Evolutionary conservation across 1,140 invertebrate species (phyloP), one percentile per base, ranked within the genome.

Genomic region (Onthophagus taurus): DNA sequence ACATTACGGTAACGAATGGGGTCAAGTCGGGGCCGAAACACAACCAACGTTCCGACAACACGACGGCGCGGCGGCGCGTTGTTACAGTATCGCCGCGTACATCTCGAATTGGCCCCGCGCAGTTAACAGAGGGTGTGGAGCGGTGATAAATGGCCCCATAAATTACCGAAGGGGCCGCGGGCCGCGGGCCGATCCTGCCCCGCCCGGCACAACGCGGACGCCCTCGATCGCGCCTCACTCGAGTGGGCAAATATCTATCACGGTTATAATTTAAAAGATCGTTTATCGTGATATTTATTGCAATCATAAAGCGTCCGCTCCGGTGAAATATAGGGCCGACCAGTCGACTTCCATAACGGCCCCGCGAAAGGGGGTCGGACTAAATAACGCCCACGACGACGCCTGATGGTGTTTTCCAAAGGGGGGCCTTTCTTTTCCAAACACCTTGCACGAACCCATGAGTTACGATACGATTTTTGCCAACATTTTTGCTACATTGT

Each of bases 71-170:
- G 35, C 7, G 5, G 14, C 13, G 13, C 18, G 24, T 21, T 21
- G 19, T 37, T 21, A 37, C 35, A 46, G 51, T 62, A 60, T 63
- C 59, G 48, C 46, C 31, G 49, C 61, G 58, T 51, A 61, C 54
- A 63, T 65, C 61, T 65, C 53, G 59, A 65, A 65, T 64, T 65
- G 60, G 63, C 58, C 31, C 14, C 31, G 31, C 58, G 54, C 53
- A 65, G 61, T 65, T 61, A 63, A 61, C 61, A 61, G 61, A 63
- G 63, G 63, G 63, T 63, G 63, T 63, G 63, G 60, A 63, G 54
- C 59, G 47, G 59, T 63, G 63, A 65, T 65, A 64, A 65, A 65
- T 65, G 61, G 55, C 45, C 37, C 48, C 51, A 61, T 65, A 65
- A 65, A 65, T 65, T 61, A 63, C 52, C 13, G 20, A 4, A 18